These are phyloP conservation scores for pig (Sus scrofa) DNA, from an alignment of 2,113 vertebrate species.

Conservation along the genomic window DNA sequence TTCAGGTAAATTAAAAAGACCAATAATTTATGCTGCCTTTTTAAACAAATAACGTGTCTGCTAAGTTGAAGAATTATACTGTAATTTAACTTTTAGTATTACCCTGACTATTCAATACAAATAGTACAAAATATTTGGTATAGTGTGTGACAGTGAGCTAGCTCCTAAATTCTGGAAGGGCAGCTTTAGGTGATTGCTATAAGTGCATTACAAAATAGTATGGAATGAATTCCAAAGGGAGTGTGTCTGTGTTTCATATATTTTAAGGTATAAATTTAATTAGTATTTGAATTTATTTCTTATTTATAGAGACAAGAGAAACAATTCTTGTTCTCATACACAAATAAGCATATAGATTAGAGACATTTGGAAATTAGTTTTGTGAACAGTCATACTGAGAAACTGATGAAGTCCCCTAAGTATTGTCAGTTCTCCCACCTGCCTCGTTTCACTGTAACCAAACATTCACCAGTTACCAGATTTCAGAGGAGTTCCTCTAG, in stretches of 20 bases:
- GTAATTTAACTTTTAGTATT: neutral
- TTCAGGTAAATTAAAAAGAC: neutral
- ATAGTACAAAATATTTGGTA: neutral
- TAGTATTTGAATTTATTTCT: neutral
- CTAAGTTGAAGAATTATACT: neutral
- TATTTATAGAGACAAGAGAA: neutral
- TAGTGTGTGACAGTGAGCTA: neutral
- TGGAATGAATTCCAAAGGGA: neutral
- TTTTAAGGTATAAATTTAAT: neutral
- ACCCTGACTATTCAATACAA: neutral
- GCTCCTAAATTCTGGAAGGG: neutral
- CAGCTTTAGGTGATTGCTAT: neutral
- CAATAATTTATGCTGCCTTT: neutral
- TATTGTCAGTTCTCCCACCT: neutral
- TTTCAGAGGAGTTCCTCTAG: neutral
- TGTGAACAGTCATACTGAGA: neutral
- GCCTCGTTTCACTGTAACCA: neutral
- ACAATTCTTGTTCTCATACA: neutral
- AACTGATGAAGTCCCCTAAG: neutral
- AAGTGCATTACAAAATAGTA: neutral
- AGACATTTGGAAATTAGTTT: neutral
- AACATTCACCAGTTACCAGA: neutral
- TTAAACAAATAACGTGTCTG: neutral
- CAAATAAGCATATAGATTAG: neutral
- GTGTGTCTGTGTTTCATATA: neutral